These are phyloP conservation scores for Eurytoma adleriae DNA, from an alignment of 2,888 invertebrate genomes.

Conservation along the genomic window DNA sequence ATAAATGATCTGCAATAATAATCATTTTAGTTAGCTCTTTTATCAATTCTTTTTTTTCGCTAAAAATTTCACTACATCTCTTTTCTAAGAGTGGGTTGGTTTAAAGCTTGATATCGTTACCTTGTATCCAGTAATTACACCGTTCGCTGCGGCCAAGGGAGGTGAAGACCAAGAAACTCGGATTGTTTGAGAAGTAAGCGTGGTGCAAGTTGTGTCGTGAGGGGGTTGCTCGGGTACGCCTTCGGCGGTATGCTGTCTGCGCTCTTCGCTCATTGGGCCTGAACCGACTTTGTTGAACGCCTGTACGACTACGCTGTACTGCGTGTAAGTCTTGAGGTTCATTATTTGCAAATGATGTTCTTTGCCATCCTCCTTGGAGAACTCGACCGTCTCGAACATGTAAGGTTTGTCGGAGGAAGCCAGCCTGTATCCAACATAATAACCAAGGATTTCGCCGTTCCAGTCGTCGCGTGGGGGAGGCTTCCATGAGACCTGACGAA, in stretches of 20 bases:
- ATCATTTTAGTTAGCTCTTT: too few relatives aligned
- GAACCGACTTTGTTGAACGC: constrained; percentile 96
- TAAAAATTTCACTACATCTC: too few relatives aligned
- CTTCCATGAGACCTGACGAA: constrained; percentile 87
- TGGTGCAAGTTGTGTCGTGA: constrained; percentile 93
- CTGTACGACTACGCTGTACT: constrained; percentile 96
- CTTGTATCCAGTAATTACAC: constrained; percentile 97
- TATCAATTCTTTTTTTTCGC: too few relatives aligned
- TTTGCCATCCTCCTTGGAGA: constrained; percentile 93
- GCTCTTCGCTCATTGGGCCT: constrained; percentile 92
- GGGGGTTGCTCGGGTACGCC: constrained; percentile 95
- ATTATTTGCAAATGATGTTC: constrained; percentile 90
- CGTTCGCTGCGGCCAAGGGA: constrained; percentile 93
- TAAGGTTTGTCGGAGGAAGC: constrained; percentile 89
- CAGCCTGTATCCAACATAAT: constrained; percentile 93
- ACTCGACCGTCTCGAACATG: constrained; percentile 94
- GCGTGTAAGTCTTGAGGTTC: constrained; percentile 93
- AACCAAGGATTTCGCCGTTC: constrained; percentile 94
- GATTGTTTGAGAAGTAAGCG: constrained; percentile 95
- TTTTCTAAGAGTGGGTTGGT: too few relatives aligned
- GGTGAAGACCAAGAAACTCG: constrained; percentile 97
- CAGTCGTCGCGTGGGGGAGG: constrained; percentile 92
- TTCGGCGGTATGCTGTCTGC: constrained; percentile 95
- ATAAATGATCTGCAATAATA: constrained; percentile 82
- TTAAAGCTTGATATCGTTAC: constrained; percentile 58